A percentile compares a stretch with the other conserved stretches of the same genome.
These are phyloP conservation scores for Pristionchus mayeri DNA, from an alignment of 2,888 invertebrate genomes.

Conservation along the genomic window DNA sequence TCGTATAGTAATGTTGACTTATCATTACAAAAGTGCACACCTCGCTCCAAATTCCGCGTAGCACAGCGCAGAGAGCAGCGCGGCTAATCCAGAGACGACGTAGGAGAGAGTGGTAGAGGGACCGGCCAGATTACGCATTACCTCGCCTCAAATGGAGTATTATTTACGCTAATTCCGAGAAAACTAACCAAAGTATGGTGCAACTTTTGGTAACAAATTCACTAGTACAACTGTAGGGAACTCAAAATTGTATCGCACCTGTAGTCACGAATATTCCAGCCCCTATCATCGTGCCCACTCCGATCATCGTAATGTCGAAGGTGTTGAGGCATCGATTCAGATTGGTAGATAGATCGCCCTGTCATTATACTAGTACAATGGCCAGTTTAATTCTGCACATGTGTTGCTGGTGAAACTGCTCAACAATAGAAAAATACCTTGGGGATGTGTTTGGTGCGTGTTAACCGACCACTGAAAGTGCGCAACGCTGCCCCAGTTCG, in stretches of 20 bases:
- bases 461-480: no score
- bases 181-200: no score
- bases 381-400: no score
- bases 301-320: slow-evolving; percentile 90
- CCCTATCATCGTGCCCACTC: slow-evolving; percentile 94
- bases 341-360: slow-evolving; percentile 83
- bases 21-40: no score
- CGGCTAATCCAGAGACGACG: slow-evolving; percentile 85
- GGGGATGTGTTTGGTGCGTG: no score
- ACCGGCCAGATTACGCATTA: slow-evolving; percentile 88
- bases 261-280: slow-evolving; percentile 92
- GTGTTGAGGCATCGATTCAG: slow-evolving; percentile 90
- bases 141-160: slow-evolving; percentile 83
- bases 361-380: no score
- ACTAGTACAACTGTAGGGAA: no score
- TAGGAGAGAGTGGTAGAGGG: slow-evolving; percentile 89
- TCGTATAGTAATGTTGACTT: no score
- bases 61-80: slow-evolving; percentile 85
- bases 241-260: slow-evolving; percentile 59
- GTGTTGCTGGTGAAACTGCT: no score
- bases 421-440: no score
- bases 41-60: slow-evolving; percentile 80
- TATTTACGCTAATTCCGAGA: background rate
- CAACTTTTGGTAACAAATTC: no score
- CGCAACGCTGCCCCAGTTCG: no score